These are phyloP conservation scores for Drosophila neotestacea DNA, from an alignment of 2,888 invertebrate species.

Conservation along the genomic window DNA sequence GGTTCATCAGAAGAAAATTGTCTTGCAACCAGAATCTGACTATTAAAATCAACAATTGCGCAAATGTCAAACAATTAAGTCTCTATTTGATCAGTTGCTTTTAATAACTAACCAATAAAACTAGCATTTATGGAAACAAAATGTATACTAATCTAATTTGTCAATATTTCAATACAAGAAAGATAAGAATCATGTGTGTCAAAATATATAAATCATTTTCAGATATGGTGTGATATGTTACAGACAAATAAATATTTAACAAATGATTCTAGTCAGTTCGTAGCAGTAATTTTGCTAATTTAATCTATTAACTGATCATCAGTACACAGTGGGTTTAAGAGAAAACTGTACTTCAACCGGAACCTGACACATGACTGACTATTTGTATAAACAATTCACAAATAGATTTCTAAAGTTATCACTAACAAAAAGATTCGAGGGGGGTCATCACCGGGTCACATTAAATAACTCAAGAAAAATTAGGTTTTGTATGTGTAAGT, in stretches of 20 bases:
- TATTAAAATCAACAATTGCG: neutral
- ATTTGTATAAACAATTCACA: neutral
- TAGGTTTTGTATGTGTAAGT: constrained; percentile 28
- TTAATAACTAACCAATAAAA: too few species aligned
- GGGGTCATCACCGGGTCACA: constrained; percentile 28
- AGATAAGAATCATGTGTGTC: constrained; percentile 13
- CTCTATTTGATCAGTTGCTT: neutral
- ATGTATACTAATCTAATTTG: neutral
- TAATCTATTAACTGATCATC: constrained; percentile 24
- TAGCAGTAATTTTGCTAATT: constrained; percentile 11
- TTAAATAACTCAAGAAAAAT: neutral
- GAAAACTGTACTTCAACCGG: neutral
- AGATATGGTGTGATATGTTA: too few species aligned
- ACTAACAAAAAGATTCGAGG: neutral
- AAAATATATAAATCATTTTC: neutral
- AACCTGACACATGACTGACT: neutral
- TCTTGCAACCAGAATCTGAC: neutral
- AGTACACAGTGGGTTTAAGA: neutral
- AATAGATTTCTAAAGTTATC: constrained; percentile 6
- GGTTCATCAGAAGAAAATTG: neutral
- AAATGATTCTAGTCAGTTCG: neutral
- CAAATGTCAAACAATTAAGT: neutral
- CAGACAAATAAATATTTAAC: constrained; percentile 5
- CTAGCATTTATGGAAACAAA: neutral
- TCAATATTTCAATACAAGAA: neutral